Percentiles rank a stretch among this genome's conserved stretches.
Conservation (phyloP, 2,797 vertebrate genomes). For the Phataginus tricuspis region DNA sequence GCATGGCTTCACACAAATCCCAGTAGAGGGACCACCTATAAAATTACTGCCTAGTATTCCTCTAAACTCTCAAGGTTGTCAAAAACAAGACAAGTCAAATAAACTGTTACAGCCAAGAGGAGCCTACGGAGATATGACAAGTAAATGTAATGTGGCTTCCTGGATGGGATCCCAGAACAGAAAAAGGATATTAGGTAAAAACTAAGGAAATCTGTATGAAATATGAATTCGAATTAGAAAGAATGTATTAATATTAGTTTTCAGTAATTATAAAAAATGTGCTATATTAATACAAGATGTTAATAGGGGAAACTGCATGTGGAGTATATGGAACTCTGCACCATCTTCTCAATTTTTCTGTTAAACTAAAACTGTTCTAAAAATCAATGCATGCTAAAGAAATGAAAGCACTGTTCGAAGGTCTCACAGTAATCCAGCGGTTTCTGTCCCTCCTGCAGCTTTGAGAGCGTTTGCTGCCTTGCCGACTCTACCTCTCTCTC, state of each 20-base stretch:
- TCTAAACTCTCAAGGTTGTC: background rate
- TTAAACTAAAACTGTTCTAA: conserved; percentile 6
- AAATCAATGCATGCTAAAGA: background rate
- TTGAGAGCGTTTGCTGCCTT: conserved; percentile 95
- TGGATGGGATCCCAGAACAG: background rate
- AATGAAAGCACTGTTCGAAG: background rate
- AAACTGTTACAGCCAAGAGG: background rate
- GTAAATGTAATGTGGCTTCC: background rate
- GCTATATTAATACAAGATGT: background rate
- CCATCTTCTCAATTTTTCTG: background rate
- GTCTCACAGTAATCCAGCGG: background rate
- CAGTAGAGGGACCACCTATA: background rate
- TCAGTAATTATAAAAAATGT: background rate
- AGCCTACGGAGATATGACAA: background rate
- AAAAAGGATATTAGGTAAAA: background rate
- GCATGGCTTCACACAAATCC: background rate
- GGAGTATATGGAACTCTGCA: background rate
- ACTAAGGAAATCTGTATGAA: background rate
- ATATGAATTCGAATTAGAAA: background rate
- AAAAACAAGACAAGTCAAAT: background rate
- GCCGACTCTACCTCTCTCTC: conserved; percentile 92
- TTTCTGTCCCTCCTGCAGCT: conserved; percentile 85
- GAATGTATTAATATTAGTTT: background rate
- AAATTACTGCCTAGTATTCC: background rate
- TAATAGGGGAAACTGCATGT: background rate